Evolutionary conservation across 1,140 invertebrate genomes (phyloP).

Genomic region (Schmidtea mediterranea): DNA sequence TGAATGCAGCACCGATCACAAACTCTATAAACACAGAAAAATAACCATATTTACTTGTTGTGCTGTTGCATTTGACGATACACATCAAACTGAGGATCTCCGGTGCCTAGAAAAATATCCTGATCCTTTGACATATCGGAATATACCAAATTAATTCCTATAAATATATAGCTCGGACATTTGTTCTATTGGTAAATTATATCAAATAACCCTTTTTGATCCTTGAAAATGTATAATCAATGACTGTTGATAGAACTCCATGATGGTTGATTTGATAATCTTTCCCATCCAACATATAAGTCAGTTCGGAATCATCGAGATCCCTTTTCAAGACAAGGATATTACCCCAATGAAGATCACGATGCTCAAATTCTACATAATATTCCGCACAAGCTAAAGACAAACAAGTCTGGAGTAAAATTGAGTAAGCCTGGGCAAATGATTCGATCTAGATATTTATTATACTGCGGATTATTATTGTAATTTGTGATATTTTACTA

Average conservation of each 20-base stretch:
- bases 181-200: no score
- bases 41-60: constrained; percentile 28
- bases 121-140: constrained; percentile 50
- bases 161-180: no score
- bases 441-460: neutral
- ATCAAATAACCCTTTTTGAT: constrained; percentile 11
- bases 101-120: constrained; percentile 41
- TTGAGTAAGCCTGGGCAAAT: neutral
- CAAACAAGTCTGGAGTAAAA: constrained; percentile 22
- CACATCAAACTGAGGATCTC: constrained; percentile 76
- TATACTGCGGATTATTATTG: no score
- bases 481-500: no score
- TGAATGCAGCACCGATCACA: no score
- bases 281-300: constrained; percentile 30
- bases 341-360: constrained; percentile 73
- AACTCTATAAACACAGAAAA: no score
- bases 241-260: constrained; percentile 42
- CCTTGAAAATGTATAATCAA: constrained; percentile 70
- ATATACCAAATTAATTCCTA: constrained; percentile 34
- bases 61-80: constrained; percentile 46
- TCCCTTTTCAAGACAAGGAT: constrained; percentile 34
- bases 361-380: constrained; percentile 57
- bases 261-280: constrained; percentile 26
- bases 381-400: constrained; percentile 51
- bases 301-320: no score